Evolutionary conservation across 2,113 vertebrate species (phyloP), one percentile per base, ranked within the genome.

Genomic region (Ophiodon elongatus): DNA sequence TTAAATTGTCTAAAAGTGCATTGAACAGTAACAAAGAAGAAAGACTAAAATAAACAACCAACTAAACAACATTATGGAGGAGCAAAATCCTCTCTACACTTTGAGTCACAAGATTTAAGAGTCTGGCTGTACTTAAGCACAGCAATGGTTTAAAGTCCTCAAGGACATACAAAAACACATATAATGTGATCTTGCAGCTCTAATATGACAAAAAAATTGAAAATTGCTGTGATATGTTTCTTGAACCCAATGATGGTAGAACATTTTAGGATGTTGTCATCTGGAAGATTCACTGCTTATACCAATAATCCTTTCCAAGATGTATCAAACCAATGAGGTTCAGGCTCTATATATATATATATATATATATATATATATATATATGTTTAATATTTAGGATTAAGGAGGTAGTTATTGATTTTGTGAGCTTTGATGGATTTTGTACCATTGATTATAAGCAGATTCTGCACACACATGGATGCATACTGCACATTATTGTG

Each of bases 361-460:
- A n/a, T n/a, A n/a, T n/a, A n/a, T n/a, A 19, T 66, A 19, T 33
- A 1, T 23, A 29, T 73, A 50, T 67, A 19, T 47, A 19, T 19
- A 47, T 47, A 4, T 50, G 67, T 70, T 83, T 76, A 57, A 67
- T 31, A 73, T 57, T 70, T 65, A 76, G 63, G 41, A 60, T 76
- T 62, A 52, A 23, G 23, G 39, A 68, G 66, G 79, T 39, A 29
- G 39, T 13, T 75, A 87, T 89, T 11, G 82, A 83, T 87, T 87
- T 85, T 77, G 19, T 50, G 43, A 45, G 65, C 60, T 81, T 84
- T 82, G 56, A 67, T 39, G 64, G 50, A 86, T 79, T 80, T 84
- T 19, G 35, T 57, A 19, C 7, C 31, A 35, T 75, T 82, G 81
- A 80, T 88, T 82, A 80, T 74, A 66, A 43, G 67, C 8, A 56